Conservation (phyloP, 2,888 invertebrate genomes). For the Perizoma affinitatum region DNA sequence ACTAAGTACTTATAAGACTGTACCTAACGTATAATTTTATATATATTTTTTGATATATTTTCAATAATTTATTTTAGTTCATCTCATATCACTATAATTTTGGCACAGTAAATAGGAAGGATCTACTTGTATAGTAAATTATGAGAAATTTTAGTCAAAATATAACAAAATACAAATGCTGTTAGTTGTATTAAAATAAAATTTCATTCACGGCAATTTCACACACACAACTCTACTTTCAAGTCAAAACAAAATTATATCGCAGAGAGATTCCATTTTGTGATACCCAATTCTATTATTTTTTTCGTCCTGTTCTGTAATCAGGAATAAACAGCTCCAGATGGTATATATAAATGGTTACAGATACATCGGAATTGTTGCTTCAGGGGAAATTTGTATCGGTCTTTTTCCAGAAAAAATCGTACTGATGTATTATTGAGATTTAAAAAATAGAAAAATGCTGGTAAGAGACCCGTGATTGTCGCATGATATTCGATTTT, state of each 20-base stretch:
- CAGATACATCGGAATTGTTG: conserved; percentile 26
- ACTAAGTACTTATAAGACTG: too few relatives aligned
- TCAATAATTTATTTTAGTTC: too few relatives aligned
- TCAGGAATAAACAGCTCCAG: conserved; percentile 34
- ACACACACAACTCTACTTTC: conserved; percentile 9
- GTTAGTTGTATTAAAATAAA: too few relatives aligned
- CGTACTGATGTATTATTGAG: conserved; percentile 28
- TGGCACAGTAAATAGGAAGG: too few relatives aligned
- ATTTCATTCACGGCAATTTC: too few relatives aligned
- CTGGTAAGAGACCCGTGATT: conserved; percentile 17
- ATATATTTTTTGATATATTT: too few relatives aligned
- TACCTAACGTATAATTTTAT: too few relatives aligned
- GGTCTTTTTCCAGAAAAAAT: conserved; percentile 23
- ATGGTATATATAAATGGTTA: conserved; percentile 30
- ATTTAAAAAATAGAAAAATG: conserved; percentile 21
- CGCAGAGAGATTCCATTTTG: conserved; percentile 34
- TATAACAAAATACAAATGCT: too few relatives aligned
- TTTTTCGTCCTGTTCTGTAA: conserved; percentile 31
- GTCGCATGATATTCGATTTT: conserved; percentile 11
- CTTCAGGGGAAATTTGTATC: conserved; percentile 30
- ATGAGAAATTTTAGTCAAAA: too few relatives aligned
- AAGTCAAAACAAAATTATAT: conserved; percentile 31
- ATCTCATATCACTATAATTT: too few relatives aligned
- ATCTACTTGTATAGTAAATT: too few relatives aligned
- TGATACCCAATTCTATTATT: conserved; percentile 37